phyloP scores from a whole-genome alignment of 2,888 invertebrate species.

The Koerneria pararmatus region DNA sequence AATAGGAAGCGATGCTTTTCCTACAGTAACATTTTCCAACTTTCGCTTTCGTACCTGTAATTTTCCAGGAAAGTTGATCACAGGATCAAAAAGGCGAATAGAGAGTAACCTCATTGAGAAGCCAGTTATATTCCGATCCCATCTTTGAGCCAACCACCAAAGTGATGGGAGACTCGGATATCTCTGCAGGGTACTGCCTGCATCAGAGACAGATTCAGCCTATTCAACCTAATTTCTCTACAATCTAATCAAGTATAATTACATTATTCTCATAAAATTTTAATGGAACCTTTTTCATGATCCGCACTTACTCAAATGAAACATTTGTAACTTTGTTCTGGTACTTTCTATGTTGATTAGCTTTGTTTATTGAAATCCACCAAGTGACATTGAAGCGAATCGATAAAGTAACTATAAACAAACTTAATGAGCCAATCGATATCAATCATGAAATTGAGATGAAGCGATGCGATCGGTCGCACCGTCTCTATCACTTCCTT shows the following conservation, averaged over 20 bases:
- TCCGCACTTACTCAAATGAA: too few species aligned
- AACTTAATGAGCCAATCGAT: slow-evolving; percentile 38
- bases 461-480: slow-evolving; percentile 41
- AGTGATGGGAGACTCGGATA: slow-evolving; percentile 29
- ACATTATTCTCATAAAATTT: too few species aligned
- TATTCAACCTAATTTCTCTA: too few species aligned
- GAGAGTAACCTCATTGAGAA: neutral
- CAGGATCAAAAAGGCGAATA: too few species aligned
- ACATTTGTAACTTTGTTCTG: too few species aligned
- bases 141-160: slow-evolving; percentile 35
- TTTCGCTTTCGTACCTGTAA: too few species aligned
- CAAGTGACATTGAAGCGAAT: neutral
- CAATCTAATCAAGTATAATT: too few species aligned
- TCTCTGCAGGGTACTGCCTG: slow-evolving; percentile 34
- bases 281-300: too few species aligned
- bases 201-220: too few species aligned
- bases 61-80: too few species aligned
- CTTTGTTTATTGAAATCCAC: neutral
- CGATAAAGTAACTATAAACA: slow-evolving; percentile 9
- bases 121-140: neutral
- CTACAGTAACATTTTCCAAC: slow-evolving; percentile 30
- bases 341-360: too few species aligned
- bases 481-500: slow-evolving; percentile 36
- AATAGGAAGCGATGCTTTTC: slow-evolving; percentile 34
- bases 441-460: slow-evolving; percentile 48